phyloP scores from a whole-genome alignment of 2,888 invertebrate genomes.

The Drosophila nr. perissopoda region DNA sequence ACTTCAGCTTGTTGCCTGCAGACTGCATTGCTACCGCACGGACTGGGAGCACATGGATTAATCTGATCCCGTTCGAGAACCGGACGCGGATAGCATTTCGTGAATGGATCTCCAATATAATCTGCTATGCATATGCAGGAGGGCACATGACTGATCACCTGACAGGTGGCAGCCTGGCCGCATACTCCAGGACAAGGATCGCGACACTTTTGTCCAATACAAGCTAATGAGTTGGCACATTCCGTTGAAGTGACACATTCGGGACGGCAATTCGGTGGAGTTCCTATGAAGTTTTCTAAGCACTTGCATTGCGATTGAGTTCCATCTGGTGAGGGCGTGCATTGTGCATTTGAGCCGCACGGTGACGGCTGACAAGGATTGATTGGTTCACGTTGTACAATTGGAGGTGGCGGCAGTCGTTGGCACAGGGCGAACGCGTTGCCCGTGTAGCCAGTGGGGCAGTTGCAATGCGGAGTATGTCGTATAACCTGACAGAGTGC shows the following conservation, averaged over 20 bases:
- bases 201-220: constrained; percentile 90
- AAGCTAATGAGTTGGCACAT: constrained; percentile 90
- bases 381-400: constrained; percentile 77
- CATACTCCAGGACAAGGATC: constrained; percentile 93
- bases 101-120: constrained; percentile 88
- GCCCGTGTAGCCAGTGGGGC: constrained; percentile 88
- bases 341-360: constrained; percentile 88
- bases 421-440: constrained; percentile 90
- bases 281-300: constrained; percentile 88
- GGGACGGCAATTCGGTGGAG: constrained; percentile 91
- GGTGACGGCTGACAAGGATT: constrained; percentile 88
- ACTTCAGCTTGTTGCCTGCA: constrained; percentile 84
- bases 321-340: constrained; percentile 85
- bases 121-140: constrained; percentile 87
- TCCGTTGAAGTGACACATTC: constrained; percentile 91
- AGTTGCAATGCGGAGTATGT: constrained; percentile 89
- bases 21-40: constrained; percentile 88
- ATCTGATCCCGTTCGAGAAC: constrained; percentile 76
- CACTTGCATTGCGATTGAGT: constrained; percentile 87
- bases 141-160: constrained; percentile 91
- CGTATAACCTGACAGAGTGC: constrained; percentile 90
- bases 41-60: constrained; percentile 88
- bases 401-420: constrained; percentile 71
- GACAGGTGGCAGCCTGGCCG: constrained; percentile 90
- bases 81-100: constrained; percentile 85